These are phyloP conservation scores for Amiota communis DNA, from an alignment of 2,888 invertebrate genomes.

Conservation along the genomic window DNA sequence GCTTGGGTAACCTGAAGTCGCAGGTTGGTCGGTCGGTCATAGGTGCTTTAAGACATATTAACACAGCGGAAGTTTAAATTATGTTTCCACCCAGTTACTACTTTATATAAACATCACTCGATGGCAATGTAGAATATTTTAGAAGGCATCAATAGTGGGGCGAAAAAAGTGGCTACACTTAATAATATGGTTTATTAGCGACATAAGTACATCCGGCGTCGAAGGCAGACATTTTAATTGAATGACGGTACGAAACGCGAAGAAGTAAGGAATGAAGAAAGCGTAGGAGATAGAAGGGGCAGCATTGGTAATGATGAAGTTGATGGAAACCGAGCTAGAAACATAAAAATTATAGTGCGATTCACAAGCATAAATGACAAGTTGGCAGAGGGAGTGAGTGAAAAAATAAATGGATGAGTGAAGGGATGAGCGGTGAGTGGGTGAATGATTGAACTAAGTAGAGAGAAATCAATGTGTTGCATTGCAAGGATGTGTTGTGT, in stretches of 20 bases:
- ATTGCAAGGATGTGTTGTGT: conserved; percentile 5
- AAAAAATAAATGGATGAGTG: background rate
- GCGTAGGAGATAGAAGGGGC: background rate
- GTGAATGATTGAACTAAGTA: background rate
- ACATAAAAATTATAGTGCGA: conserved; percentile 65
- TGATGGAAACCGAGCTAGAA: conserved; percentile 46
- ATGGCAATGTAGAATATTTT: no score
- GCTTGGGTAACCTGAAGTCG: background rate
- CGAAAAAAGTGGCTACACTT: conserved; percentile 51
- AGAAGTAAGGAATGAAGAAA: background rate
- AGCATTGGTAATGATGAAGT: background rate
- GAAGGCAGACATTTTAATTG: conserved; percentile 66
- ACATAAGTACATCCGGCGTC: conserved; percentile 67
- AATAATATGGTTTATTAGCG: conserved; percentile 67
- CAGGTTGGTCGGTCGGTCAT: background rate
- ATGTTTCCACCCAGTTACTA: background rate
- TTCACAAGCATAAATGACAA: conserved; percentile 40
- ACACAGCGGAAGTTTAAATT: conserved; percentile 41
- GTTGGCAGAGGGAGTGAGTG: conserved; percentile 10
- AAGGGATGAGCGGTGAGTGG: background rate
- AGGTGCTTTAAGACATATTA: conserved; percentile 1
- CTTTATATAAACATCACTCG: background rate
- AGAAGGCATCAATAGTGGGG: no score
- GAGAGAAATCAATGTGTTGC: background rate
- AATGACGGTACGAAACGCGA: conserved; percentile 60